Evolutionary conservation across 2,113 vertebrate genomes (phyloP), one percentile per base, ranked within the genome.

Genomic region (Paracanthobrama guichenoti): DNA sequence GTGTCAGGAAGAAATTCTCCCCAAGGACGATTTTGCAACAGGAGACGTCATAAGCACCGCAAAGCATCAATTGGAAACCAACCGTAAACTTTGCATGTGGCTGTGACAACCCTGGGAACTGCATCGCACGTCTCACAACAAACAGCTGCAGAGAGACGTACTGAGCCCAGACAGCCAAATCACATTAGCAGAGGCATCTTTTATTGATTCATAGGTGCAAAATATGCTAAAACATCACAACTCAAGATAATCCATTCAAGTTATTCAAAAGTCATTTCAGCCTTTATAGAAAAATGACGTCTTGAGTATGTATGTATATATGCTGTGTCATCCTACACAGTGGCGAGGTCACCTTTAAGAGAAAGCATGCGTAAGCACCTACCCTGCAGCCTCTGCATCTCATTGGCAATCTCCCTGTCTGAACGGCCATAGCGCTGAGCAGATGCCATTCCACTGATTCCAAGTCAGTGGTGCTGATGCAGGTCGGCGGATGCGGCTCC

Each of bases 381-480:
- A 99, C 98, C 98, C 94, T 99, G 97, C 89, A 99, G 95, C 86
- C 93, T 96, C 86, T 99, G 98, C 98, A 99, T 98, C 90, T 98
- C 96, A 10, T 96, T 96, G 89, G 96, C 90, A 35, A 99, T 98
- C 89, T 99, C 96, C 89, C 93, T 93, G 76, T 93, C 83, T 50
- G 95, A 90, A 89, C 94, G 92, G 16, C 94, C 81, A 4, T 89
- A 91, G 10, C 91, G 90, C 39, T 93, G 93, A 83, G 97, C 95
- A 31, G 95, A 94, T 31, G 98, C 96, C 97, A 99, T 98, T 91
- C 74, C 81, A 44, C 84, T 81, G 87, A 44, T 71, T 90, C 60
- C 39, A 84, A 85, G 89, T 88, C 0, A 28, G 69, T 82, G 78
- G 62, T 78, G 26, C 75, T 78, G 75, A 78, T 78, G 44, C 86